Evolutionary conservation across 2,888 invertebrate species (phyloP), one percentile per base, ranked within the genome.

Genomic region (Acheta domesticus): DNA sequence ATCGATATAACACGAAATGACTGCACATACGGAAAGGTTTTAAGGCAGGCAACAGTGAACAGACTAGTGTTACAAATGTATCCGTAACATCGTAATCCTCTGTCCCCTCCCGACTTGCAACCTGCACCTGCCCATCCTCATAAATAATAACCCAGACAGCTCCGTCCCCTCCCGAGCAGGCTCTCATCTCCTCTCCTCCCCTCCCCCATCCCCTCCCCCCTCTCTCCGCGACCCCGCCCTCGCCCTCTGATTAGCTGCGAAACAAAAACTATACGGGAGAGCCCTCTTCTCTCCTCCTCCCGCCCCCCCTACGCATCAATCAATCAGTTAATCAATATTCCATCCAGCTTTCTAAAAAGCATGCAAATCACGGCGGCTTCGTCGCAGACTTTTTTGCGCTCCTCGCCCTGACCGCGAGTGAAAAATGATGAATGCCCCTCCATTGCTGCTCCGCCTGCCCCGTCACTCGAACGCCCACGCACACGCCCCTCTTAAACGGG

Each of bases 341-440:
- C 62, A 62, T 62, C 62, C 62, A 62, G 62, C 62, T 62, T 62
- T 62, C 62, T 62, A 62, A 62, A 62, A 62, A 62, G 62, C 62
- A 62, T 62, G 62, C 62, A 62, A 62, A 62, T 62, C 62, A 62
- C 62, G 62, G n/a, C n/a, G 62, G 62, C 12, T 11, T 11, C 62
- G 14, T n/a, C 16, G 62, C 62, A 62, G 62, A 62, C 62, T 62
- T 62, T 62, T 62, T 62, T n/a, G 62, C 62, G n/a, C 62, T 62
- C 62, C 62, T 62, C 62, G 14, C 8, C n/a, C 62, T 62, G 62
- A 62, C 62, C 62, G 62, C 62, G 62, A 62, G n/a, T 62, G 62
- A 62, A 62, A 62, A 62, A 62, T 62, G 62, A 62, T 62, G 62
- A 62, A 62, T 62, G 62, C n/a, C 16, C 5, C 62, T 62, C 62